Conservation (phyloP, 35 echinoderm and acorn worm species). For the Holothuria glaberrima region DNA sequence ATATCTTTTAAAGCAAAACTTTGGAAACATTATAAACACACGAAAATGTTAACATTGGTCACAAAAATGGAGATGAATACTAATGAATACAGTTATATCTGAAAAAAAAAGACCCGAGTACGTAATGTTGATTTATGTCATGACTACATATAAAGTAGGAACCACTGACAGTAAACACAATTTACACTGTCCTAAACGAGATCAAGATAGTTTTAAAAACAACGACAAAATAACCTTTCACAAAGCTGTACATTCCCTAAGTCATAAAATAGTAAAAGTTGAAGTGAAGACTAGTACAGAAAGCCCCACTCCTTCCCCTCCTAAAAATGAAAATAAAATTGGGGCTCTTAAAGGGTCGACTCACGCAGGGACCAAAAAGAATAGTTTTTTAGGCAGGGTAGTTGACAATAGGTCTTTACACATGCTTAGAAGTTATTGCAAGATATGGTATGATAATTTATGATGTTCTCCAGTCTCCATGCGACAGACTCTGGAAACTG, state of each 20-base stretch:
- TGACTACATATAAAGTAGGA: neutral
- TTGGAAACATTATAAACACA: neutral
- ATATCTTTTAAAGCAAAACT: too few species aligned
- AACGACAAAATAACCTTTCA: neutral
- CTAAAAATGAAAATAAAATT: neutral
- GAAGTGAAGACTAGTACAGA: neutral
- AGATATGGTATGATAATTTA: neutral
- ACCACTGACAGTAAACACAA: slow-evolving; percentile 7
- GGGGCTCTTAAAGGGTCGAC: neutral
- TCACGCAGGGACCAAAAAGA: neutral
- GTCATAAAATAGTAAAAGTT: neutral
- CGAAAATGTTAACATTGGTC: slow-evolving; percentile 3
- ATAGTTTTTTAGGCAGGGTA: neutral
- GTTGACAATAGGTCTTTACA: neutral
- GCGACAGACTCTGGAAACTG: neutral
- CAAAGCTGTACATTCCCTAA: neutral
- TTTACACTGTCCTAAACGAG: neutral
- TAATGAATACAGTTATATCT: neutral
- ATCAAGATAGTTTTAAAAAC: neutral
- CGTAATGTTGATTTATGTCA: neutral
- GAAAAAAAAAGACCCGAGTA: neutral
- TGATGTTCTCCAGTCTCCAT: neutral
- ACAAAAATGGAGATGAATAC: neutral
- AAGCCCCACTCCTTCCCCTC: neutral
- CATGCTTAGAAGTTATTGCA: neutral